Percentiles rank a stretch among this genome's conserved stretches.
phyloP scores from a whole-genome alignment of 2,113 vertebrate species.

The Etia nguti region DNA sequence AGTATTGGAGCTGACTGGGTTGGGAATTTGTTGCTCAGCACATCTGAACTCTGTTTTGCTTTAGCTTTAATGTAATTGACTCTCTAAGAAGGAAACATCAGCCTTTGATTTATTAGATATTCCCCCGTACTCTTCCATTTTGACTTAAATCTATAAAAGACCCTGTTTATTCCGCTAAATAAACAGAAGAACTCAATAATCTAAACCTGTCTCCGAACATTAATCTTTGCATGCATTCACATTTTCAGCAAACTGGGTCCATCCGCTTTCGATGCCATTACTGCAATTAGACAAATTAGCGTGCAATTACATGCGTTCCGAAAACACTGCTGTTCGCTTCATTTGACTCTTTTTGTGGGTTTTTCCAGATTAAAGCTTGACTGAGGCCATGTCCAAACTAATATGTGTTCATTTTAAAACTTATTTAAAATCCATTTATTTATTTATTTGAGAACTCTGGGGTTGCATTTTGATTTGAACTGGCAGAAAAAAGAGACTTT shows the following conservation, averaged over 20 bases:
- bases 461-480: neutral
- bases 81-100: neutral
- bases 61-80: conserved; percentile 4
- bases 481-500: neutral
- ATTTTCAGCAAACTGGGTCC: neutral
- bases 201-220: neutral
- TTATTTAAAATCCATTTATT: neutral
- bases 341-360: neutral
- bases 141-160: neutral
- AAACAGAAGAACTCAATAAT: neutral
- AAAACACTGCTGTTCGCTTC: neutral
- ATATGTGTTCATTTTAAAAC: neutral
- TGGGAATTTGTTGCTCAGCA: neutral
- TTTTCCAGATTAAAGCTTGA: neutral
- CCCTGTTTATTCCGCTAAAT: neutral
- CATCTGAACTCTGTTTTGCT: neutral
- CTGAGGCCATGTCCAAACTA: neutral
- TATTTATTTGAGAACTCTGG: neutral
- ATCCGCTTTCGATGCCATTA: neutral
- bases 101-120: conserved; percentile 7
- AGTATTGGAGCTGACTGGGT: neutral
- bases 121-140: neutral
- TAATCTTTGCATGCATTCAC: neutral
- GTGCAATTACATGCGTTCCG: neutral
- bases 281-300: neutral